Evolutionary conservation across 2,888 invertebrate species (phyloP).

Genomic region (Andrena trimmerana): DNA sequence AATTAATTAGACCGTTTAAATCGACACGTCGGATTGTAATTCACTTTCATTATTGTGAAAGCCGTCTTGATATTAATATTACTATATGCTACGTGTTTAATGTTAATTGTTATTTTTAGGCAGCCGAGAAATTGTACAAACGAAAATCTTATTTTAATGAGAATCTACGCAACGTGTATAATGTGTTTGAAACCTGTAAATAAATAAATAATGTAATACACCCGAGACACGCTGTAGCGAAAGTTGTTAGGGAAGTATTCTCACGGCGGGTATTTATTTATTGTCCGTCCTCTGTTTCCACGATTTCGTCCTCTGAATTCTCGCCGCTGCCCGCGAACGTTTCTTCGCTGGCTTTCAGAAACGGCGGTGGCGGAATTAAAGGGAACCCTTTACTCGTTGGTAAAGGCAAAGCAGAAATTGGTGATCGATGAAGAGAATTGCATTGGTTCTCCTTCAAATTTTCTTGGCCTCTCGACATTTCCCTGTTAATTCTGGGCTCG

Average conservation of each 20-base stretch:
- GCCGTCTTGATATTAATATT: constrained; percentile 24
- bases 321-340: constrained; percentile 82
- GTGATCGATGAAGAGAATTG: neutral
- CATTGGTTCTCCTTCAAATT: neutral
- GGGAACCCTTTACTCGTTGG: constrained; percentile 48
- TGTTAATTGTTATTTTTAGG: constrained; percentile 16
- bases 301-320: constrained; percentile 81
- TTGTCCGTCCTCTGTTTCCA: constrained; percentile 51
- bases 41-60: constrained; percentile 9
- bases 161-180: constrained; percentile 13
- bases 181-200: constrained; percentile 42
- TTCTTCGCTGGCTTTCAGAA: constrained; percentile 78
- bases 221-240: neutral
- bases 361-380: constrained; percentile 57
- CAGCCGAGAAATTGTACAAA: constrained; percentile 24
- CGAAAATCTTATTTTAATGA: constrained; percentile 17
- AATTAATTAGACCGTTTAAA: constrained; percentile 4
- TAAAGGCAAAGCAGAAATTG: constrained; percentile 15
- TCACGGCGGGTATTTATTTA: constrained; percentile 2
- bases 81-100: constrained; percentile 6
- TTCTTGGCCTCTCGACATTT: neutral
- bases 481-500: neutral
- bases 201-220: constrained; percentile 41
- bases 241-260: neutral
- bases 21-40: neutral